Conservation (phyloP, 2,888 invertebrate species). For the Lissonota sp. region DNA sequence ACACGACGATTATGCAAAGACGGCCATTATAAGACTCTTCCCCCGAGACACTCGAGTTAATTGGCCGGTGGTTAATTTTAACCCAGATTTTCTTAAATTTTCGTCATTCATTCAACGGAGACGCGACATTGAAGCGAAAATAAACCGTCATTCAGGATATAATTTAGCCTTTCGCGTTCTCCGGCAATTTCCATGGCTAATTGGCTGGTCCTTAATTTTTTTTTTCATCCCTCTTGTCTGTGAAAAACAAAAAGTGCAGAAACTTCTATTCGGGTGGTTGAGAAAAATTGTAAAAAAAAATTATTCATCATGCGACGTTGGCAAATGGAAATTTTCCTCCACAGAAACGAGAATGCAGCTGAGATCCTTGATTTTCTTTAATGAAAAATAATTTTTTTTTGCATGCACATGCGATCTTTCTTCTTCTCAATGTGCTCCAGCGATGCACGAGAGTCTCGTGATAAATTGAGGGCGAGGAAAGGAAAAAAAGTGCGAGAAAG, state of each 20-base stretch:
- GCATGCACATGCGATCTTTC: too few species aligned
- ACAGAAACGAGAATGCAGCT: too few species aligned
- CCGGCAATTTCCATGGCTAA: constrained; percentile 29
- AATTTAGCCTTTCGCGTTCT: neutral
- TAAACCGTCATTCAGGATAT: constrained; percentile 16
- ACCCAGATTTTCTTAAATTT: constrained; percentile 29
- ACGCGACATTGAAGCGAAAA: constrained; percentile 4
- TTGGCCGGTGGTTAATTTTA: constrained; percentile 35
- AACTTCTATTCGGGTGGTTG: neutral
- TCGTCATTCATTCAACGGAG: neutral
- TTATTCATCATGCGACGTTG: too few species aligned
- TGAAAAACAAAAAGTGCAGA: constrained; percentile 6
- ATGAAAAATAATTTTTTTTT: too few species aligned
- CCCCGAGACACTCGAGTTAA: constrained; percentile 33
- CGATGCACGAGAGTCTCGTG: neutral
- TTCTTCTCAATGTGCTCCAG: too few species aligned
- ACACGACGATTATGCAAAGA: constrained; percentile 33
- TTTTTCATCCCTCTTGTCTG: constrained; percentile 22
- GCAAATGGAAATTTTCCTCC: too few species aligned
- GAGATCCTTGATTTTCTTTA: too few species aligned
- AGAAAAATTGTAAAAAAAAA: constrained; percentile 17
- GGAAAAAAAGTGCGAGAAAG: constrained; percentile 56
- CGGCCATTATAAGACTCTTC: constrained; percentile 13
- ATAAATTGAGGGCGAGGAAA: constrained; percentile 43
- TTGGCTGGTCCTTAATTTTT: constrained; percentile 37